Evolutionary conservation across 2,888 invertebrate genomes (phyloP), one percentile per base, ranked within the genome.

Genomic region (Panopea generosa): DNA sequence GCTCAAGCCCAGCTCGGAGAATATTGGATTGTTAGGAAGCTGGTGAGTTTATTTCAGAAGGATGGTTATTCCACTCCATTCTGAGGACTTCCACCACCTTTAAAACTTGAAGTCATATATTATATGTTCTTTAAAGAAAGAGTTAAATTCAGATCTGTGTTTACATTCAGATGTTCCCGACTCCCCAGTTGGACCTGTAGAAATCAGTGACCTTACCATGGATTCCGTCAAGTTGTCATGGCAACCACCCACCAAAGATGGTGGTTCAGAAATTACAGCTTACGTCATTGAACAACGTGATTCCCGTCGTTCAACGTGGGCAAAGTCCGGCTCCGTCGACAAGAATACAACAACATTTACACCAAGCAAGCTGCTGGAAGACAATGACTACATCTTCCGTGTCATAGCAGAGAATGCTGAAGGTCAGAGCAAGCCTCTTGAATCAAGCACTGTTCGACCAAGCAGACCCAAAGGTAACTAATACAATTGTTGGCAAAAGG

Each of bases 271-370:
- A 7, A 83, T 93, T 56, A 86, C 87, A 6, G 79, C 75, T 27
- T 89, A 90, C 76, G 52, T 91, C 40, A 82, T 91, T 16, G 90
- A 91, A 78, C 84, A 88, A 62, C 95, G 95, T 96, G 97, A 78
- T 95, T 98, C 89, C 97, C 97, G 40, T 98, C 98, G 93, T 98
- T 99, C 88, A 95, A 98, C 57, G 95, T 99, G 81, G 99, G 80
- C 85, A 22, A 90, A 85, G 40, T 78, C 80, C 57, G 84, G 85
- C 18, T 68, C 80, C 52, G 86, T 89, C 2, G 75, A 84, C 20
- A 83, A 84, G 2, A 77, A 83, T 24, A 81, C 83, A 38, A 87
- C 87, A 6, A 79, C 76, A 24, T 85, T 86, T 72, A 85, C 82
- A 16, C 84, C 89, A 24, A 78, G 85, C 3, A 95, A 95, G 90